Conservation (phyloP, 2,888 invertebrate genomes). For the Drosophila ustulata region DNA sequence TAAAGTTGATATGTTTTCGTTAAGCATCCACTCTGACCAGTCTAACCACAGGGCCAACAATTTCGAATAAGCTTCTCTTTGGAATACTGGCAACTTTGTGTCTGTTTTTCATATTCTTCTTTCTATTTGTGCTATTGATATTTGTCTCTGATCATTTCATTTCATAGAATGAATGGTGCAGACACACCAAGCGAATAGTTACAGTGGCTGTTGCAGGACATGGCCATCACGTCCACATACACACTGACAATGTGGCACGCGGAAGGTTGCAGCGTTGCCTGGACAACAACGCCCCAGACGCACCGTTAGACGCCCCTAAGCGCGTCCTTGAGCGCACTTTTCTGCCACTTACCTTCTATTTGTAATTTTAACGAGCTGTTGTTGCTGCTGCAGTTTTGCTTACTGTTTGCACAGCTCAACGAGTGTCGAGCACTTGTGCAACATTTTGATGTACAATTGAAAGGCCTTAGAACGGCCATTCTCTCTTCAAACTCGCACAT, state of each 20-base stretch:
- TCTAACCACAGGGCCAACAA: neutral
- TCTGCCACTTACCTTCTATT: slow-evolving; percentile 80
- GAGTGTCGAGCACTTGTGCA: slow-evolving; percentile 69
- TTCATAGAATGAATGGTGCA: neutral
- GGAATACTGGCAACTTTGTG: neutral
- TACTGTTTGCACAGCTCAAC: slow-evolving; percentile 59
- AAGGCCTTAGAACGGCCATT: slow-evolving; percentile 52
- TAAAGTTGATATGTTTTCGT: too few species aligned
- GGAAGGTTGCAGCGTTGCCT: neutral
- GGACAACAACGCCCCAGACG: neutral
- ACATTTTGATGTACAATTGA: slow-evolving; percentile 67
- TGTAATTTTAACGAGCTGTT: slow-evolving; percentile 72
- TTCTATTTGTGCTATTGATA: neutral
- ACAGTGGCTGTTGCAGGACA: slow-evolving; percentile 56
- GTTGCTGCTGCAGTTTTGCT: slow-evolving; percentile 49
- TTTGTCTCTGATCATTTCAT: neutral
- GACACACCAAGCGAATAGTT: neutral
- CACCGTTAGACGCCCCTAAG: slow-evolving; percentile 55
- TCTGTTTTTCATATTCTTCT: neutral
- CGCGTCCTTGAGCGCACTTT: slow-evolving; percentile 80
- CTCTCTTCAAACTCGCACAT: slow-evolving; percentile 44
- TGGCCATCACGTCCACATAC: slow-evolving; percentile 16
- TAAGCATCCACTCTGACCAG: slow-evolving; percentile 4
- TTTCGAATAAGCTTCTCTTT: neutral
- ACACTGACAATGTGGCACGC: slow-evolving; percentile 12